Evolutionary conservation across 2,113 vertebrate species (phyloP).

Genomic region (Felis catus): F.catus_Fca126_mat1.0 CM031419.1:220894501-220895000

Average conservation of each 20-base stretch:
- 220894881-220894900: not conserved
- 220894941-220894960: not conserved
- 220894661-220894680: conserved; percentile 84
- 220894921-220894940: not conserved
- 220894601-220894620: conserved; percentile 85
- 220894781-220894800: not conserved
- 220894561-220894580: conserved; percentile 80
- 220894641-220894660: conserved; percentile 83
- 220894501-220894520: accelerated
- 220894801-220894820: not conserved
- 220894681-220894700: conserved; percentile 78
- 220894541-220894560: not conserved
- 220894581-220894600: conserved; percentile 84
- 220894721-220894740: not conserved
- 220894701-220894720: no score
- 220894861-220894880: not conserved
- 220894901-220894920: not conserved
- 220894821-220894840: not conserved
- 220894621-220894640: conserved; percentile 75
- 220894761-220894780: not conserved
- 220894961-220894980: not conserved
- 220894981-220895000: conserved; percentile 90
- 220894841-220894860: not conserved
- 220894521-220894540: accelerated
- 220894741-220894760: not conserved